Evolutionary conservation across 2,797 vertebrate species (phyloP), one percentile per base, ranked within the genome.

Genomic region (Thunnus albacares): DNA sequence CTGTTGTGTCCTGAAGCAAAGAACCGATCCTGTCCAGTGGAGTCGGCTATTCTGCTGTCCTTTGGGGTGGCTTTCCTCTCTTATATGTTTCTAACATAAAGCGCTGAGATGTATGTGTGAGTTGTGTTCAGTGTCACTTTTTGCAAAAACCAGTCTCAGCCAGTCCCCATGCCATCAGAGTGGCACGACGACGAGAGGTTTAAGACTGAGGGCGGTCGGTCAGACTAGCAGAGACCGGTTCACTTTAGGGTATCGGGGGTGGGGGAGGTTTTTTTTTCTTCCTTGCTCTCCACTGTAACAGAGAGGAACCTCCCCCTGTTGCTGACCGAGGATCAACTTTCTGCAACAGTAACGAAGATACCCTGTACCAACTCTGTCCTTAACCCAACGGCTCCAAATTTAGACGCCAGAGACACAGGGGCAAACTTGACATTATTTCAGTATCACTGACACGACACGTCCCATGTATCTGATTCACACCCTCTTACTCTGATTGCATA

Each of bases 271-370:
- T 49, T 49, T 45, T 45, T 45, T 22, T 28, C 30, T 67, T 30
- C 26, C 35, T 67, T 30, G 26, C 30, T 57, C 59, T n/a, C 20
- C 33, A 2, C 20, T 35, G 61, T 74, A 52, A 78, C 33, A 76
- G 72, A 65, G 63, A 77, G 70, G 49, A 67, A 82, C 81, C 84
- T 74, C 82, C 82, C 71, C 70, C 81, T 77, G 84, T 87, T 82
- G 69, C 84, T 78, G 65, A 71, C 53, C 1, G 8, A 62, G 84
- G 88, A 90, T 93, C 90, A 80, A 41, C 67, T 94, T 94, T 93
- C 92, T 91, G 85, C 71, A 83, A 58, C 80, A 64, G 83, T 56
- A 91, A 90, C 81, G 74, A 82, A 89, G 87, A 91, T 77, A 81
- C 57, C 38, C 49, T 73, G 81, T 82, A 71, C 85, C 56, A 73